Base-by-base conservation (phyloP, 92 coral and sea anemone genomes). In the Actinernus sp. region DNA sequence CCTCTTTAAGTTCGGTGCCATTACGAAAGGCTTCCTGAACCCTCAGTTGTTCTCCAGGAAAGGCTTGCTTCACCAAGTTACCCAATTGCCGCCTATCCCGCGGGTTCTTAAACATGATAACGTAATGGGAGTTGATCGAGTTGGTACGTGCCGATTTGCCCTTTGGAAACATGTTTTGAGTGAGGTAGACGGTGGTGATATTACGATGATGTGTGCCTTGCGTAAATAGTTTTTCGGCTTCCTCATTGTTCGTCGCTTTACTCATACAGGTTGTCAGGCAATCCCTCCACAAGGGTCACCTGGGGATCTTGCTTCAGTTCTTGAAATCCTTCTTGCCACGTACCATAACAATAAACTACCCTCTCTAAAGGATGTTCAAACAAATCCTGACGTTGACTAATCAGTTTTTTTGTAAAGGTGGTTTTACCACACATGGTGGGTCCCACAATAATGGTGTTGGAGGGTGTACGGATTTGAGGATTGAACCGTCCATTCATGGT, bases 261-360 rank as follows among this genome's bases (percentile, higher is more conserved):
- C 54, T 10, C 65, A 31, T 62, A 74, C 24, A 51, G 13, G 22
- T 58, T 40, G 14, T 51, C 73, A 6, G 73, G 82, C 26, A 63
- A 37, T 4, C 73, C 82, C 28, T 74, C 72, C 8, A 50, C 68
- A 51, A 74, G 63, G 16, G 59, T 61, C 29, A 73, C 53, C 0
- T 19, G 52, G n/a, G n/a, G n/a, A n/a, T n/a, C n/a, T 2, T 28
- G 1, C 1, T 3, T 4, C 62, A 50, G 28, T 6, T 34, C 22
- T 8, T 73, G 24, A 21, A 59, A 73, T 3, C 52, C 21, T 17
- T 47, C 49, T 24, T 72, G 79, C 79, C 70, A 70, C 37, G 55
- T 49, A 31, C 77, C 77, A 57, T 70, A 56, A 43, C 77, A 70
- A 21, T 70, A 56, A 2, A 72, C 51, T 7, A 72, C 57, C 36